Evolutionary conservation across 2,797 vertebrate species (phyloP).

Genomic region (Threskiornis aethiopicus): DNA sequence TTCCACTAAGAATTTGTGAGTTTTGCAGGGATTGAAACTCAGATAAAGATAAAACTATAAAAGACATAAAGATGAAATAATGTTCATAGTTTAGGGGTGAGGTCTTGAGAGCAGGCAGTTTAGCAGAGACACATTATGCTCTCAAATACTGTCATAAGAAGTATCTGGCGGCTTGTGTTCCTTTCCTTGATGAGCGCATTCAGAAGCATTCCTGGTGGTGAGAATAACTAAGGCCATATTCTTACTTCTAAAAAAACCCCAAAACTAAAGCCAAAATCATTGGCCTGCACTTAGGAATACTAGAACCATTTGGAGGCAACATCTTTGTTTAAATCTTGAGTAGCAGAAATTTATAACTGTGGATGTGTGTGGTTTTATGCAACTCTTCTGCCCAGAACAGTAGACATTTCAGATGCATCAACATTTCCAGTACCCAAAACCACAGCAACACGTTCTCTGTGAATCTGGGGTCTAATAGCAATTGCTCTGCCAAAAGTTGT

Average conservation of each 20-base stretch:
- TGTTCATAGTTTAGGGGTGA: not conserved
- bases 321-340: not conserved
- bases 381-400: not conserved
- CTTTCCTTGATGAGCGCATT: not conserved
- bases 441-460: rapidly evolving
- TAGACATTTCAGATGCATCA: not conserved
- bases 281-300: not conserved
- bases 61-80: not conserved
- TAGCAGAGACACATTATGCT: not conserved
- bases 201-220: not conserved
- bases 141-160: not conserved
- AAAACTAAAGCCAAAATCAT: not conserved
- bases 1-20: not conserved
- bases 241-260: rapidly evolving
- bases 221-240: not conserved
- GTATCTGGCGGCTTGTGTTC: not conserved
- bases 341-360: not conserved
- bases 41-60: not conserved
- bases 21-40: not conserved
- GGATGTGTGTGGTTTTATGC: not conserved
- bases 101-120: not conserved
- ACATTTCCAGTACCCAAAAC: not conserved
- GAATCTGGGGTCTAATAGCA: not conserved
- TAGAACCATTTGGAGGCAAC: not conserved
- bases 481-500: not conserved